phyloP scores from a whole-genome alignment of 2,797 vertebrate genomes.

The Momotus momota region DNA sequence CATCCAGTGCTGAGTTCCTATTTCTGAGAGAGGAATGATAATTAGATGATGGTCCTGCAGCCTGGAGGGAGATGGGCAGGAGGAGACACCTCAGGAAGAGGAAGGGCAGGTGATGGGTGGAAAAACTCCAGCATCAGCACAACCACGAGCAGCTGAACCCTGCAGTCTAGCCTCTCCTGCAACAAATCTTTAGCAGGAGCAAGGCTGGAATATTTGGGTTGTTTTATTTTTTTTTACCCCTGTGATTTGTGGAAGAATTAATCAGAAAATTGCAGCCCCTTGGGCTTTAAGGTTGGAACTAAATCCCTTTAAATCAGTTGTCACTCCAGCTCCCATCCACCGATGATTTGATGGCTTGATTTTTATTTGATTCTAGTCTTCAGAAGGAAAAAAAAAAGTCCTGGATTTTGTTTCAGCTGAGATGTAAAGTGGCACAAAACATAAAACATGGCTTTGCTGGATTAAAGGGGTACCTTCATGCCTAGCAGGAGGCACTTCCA shows the following conservation, averaged over 20 bases:
- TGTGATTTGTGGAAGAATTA: neutral
- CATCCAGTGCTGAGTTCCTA: neutral
- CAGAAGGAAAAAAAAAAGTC: neutral
- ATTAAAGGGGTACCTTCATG: neutral
- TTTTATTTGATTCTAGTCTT: neutral
- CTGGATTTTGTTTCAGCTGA: neutral
- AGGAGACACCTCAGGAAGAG: neutral
- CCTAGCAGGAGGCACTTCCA: neutral
- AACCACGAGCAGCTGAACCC: rapidly evolving
- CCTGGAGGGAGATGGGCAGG: neutral
- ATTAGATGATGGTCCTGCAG: neutral
- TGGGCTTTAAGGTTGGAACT: neutral
- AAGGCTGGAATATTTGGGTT: neutral
- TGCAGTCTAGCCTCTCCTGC: neutral
- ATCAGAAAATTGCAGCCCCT: conserved; percentile 62
- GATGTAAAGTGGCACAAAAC: neutral
- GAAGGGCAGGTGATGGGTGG: neutral
- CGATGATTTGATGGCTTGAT: neutral
- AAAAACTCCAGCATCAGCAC: neutral
- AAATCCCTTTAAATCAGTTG: conserved; percentile 26
- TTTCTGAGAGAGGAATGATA: neutral
- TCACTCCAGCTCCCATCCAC: neutral
- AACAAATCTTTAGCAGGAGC: neutral
- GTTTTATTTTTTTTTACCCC: neutral
- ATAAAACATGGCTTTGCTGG: neutral